phyloP scores from a whole-genome alignment of 2,113 vertebrate species.

The Leucosticte australis region DNA sequence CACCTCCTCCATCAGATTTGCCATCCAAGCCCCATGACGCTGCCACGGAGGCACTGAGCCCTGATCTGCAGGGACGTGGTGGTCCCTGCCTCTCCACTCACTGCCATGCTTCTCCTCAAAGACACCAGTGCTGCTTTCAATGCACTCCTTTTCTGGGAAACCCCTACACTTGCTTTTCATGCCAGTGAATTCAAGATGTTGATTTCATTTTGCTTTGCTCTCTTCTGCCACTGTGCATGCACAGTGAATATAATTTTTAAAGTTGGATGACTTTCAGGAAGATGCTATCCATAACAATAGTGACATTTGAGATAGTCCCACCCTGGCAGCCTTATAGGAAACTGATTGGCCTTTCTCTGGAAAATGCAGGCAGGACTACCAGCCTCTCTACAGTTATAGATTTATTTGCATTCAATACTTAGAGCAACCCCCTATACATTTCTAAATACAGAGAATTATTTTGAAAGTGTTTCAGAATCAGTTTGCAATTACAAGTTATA shows the following conservation, averaged over 20 bases:
- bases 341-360: not conserved
- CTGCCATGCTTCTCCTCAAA: not conserved
- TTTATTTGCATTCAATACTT: not conserved
- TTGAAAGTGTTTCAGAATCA: not conserved
- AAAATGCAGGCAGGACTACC: not conserved
- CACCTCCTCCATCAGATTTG: not conserved
- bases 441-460: not conserved
- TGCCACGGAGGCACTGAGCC: not conserved
- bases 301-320: not conserved
- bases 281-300: not conserved
- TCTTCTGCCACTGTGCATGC: not conserved
- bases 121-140: not conserved
- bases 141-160: not conserved
- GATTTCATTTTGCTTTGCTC: not conserved
- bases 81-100: not conserved
- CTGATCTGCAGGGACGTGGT: rapidly evolving
- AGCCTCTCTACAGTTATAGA: not conserved
- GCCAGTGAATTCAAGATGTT: not conserved
- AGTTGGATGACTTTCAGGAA: not conserved
- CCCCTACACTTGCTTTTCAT: rapidly evolving
- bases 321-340: not conserved
- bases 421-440: not conserved
- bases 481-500: not conserved
- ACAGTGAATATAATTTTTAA: not conserved
- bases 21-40: not conserved